Base-by-base conservation (phyloP, 2,113 vertebrate genomes). In the Desmodus rotundus region DNA sequence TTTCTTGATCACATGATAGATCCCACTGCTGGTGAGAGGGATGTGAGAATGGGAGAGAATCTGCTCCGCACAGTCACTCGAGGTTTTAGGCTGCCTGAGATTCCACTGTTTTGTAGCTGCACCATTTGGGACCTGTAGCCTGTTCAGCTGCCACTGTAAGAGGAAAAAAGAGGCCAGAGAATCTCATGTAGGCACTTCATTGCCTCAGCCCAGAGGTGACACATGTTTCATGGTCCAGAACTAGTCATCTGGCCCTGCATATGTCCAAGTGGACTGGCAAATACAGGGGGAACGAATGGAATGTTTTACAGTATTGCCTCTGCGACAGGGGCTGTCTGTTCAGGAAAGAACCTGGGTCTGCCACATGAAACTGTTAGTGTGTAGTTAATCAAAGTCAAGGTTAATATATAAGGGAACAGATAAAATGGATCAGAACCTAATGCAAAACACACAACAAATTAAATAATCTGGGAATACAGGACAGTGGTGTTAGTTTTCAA, bases 381-480 rank as follows among this genome's bases (percentile, higher is more conserved):
- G 67, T 28, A 52, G 20, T 72, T 58, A 84, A 80, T 95, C 72
- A 86, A 56, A 83, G 63, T 87, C 24, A 68, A 90, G n/a, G 54
- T 91, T 65, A 85, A 24, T 58, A 91, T 80, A 36, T 67, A 78
- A 87, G 38, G 68, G 58, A 78, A 86, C 47, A 67, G 26, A 52
- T 47, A 81, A 95, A 91, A 77, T 24, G 45, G 33, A 73, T 87
- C 58, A 63, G 45, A 86, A 80, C 85, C 78, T 80, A 86, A 52
- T 88, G 73, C 86, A 84, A 89, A 94, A 89, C 16, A 76, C 72
- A 78, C 43, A 92, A 52, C 56, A 82, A 65, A 52, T 73, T 81
- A 78, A 74, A 41, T 76, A 82, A 76, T 15, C 85, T 92, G 73
- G 38, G 43, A 68, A 86, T 67, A 17, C 19, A 43, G 24, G 72